Percentiles rank a stretch among this genome's conserved stretches.
These are phyloP conservation scores for Metaphire vulgaris DNA, from an alignment of 1,140 invertebrate species.

Conservation along the genomic window DNA sequence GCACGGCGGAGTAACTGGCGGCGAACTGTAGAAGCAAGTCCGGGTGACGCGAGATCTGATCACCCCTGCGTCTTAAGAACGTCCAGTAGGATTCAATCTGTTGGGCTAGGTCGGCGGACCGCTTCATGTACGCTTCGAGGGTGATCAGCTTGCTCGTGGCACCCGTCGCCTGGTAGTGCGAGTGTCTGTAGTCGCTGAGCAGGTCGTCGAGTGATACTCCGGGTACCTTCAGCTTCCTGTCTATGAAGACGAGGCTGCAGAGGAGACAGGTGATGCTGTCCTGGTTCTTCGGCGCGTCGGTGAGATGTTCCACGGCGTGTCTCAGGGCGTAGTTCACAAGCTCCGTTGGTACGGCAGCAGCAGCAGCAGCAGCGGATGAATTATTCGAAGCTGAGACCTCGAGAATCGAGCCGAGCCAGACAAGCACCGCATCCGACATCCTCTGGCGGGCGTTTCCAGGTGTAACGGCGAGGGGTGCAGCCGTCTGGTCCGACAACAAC, in stretches of 20 bases:
- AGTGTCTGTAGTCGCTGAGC: slow-evolving; percentile 16
- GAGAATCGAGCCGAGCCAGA: slow-evolving; percentile 2
- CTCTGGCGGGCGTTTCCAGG: neutral
- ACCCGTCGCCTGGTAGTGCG: neutral
- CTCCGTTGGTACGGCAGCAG: slow-evolving; percentile 1
- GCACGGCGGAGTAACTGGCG: slow-evolving; percentile 18
- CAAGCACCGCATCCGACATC: neutral
- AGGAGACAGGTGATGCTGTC: slow-evolving; percentile 15
- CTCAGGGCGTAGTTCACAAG: slow-evolving; percentile 22
- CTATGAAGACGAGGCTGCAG: slow-evolving; percentile 19
- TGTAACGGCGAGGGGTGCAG: slow-evolving; percentile 5
- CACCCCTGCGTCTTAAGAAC: slow-evolving; percentile 8
- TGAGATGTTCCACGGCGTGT: slow-evolving; percentile 22
- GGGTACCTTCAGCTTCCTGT: slow-evolving; percentile 4
- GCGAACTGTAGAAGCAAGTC: slow-evolving; percentile 16
- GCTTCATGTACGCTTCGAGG: slow-evolving; percentile 22
- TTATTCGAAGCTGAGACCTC: neutral
- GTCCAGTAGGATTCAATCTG: slow-evolving; percentile 17
- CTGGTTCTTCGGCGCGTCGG: slow-evolving; percentile 18
- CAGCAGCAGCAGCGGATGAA: no score
- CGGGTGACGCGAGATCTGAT: slow-evolving; percentile 5
- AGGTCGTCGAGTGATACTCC: slow-evolving; percentile 12
- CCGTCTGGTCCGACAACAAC: slow-evolving; percentile 13
- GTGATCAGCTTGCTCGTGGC: slow-evolving; percentile 10
- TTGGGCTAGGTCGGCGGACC: slow-evolving; percentile 9